Evolutionary conservation across 1,140 invertebrate genomes (phyloP), one percentile per base, ranked within the genome.

Genomic region (Brachionus rotundiformis): DNA sequence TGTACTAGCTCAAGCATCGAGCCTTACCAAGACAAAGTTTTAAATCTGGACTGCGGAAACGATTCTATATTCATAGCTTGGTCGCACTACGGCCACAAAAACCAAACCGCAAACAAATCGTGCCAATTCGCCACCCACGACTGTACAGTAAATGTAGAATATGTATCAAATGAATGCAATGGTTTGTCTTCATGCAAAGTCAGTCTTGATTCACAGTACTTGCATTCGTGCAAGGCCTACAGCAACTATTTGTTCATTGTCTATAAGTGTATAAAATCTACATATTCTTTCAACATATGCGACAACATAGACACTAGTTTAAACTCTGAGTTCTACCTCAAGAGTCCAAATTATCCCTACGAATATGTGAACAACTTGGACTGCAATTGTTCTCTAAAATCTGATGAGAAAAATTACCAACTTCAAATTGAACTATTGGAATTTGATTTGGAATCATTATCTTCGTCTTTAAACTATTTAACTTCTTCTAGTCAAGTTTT

Each of bases 91-190:
- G 68, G 68, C 23, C 36, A 44, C 25, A 73, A 73, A 41, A 23
- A 41, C 36, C 23, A 73, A n/a, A 71, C 29, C 16, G 33, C 19
- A n/a, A 73, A 44, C 36, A 44, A 73, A 23, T 25, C 36, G 10
- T 73, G 68, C 25, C 29, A 73, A 11, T 73, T 73, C 3, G 16
- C 68, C 29, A 5, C 19, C 10, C 27, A n/a, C n/a, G 76, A 79
- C 33, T 79, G 76, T 59, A 33, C n/a, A 25, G 76, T 79, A 10
- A 79, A 16, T 27, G 59, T 79, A 3, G 76, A 79, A 11, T 79
- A 79, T 25, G 29, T 79, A 25, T 54, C 76, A 25, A 79, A 79
- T 25, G 76, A 79, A 79, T 79, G 76, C 27, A 79, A 79, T 39
- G 76, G 76, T n/a, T 19, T 54, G 8, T 27, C 13, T 0, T 27